Percentiles rank a stretch among this genome's conserved stretches.
Evolutionary conservation across 2,113 vertebrate genomes (phyloP).

Genomic region (Dissostichus mawsoni): DNA sequence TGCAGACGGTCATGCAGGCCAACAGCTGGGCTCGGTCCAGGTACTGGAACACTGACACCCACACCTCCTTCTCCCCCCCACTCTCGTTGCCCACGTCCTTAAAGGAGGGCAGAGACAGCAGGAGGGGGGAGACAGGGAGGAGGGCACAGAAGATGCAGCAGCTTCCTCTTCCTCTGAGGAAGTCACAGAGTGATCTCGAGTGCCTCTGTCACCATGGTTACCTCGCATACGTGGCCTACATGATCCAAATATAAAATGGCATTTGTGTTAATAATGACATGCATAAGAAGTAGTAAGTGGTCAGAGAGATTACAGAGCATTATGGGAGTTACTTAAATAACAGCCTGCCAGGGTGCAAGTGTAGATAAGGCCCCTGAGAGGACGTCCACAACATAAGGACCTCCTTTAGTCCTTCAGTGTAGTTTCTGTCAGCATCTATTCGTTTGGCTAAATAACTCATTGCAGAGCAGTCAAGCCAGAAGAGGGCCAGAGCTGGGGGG

Average conservation of each 20-base stretch:
- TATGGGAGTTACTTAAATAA: not conserved
- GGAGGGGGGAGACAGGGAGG: constrained; percentile 68
- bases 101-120: constrained; percentile 80
- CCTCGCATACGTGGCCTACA: constrained; percentile 68
- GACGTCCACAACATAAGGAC: no score
- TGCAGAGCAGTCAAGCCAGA: no score
- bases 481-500: no score
- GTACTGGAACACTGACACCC: constrained; percentile 97
- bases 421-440: no score
- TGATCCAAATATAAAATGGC: not conserved
- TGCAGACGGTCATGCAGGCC: constrained; percentile 98
- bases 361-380: no score
- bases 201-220: constrained; percentile 46
- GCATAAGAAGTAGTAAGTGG: not conserved
- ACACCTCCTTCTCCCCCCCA: constrained; percentile 92
- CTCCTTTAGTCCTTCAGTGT: no score
- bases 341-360: no score
- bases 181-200: constrained; percentile 62
- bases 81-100: constrained; percentile 80
- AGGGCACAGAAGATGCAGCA: constrained; percentile 37
- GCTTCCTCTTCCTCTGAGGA: constrained; percentile 78
- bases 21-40: constrained; percentile 92
- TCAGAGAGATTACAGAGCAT: not conserved
- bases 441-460: no score
- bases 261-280: not conserved